Base-by-base conservation (phyloP, 1,140 invertebrate genomes). In the Stratiolaelaps scimitus region DNA sequence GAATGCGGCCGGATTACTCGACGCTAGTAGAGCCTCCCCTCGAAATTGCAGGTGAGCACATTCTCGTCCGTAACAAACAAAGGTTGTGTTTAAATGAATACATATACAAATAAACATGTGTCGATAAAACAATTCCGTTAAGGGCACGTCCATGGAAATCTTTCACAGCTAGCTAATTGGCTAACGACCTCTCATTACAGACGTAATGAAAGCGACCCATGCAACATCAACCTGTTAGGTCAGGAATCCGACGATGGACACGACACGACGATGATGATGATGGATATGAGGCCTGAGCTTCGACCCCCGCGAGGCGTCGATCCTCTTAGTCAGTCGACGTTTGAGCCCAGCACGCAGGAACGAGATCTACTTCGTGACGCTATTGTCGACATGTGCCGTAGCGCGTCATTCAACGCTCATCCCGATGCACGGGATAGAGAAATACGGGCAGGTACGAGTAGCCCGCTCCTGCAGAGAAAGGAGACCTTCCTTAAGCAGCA, bases 401-500 rank as follows among this genome's bases (percentile, higher is more conserved):
- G 53, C 23, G 53, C 53, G 15, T 60, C 53, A 19, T 60, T 60
- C 23, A 60, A 60, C 20, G 53, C 53, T 20, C 53, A 60, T 60
- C 53, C 53, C 15, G 34, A 34, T 6, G 53, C 53, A 34, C 26
- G 26, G 23, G 34, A 40, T 10, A 40, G 34, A 40, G 34, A 40
- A 6, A 40, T 40, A 6, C 34, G 34, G 10, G 10, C 34, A 10
- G 34, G 34, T 4, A 10, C 34, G 4, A 10, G 34, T 4, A 60
- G 53, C 34, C 53, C 23, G 2, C 53, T 60, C 34, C 53, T 60
- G 53, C 23, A 17, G 53, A 60, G 53, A 60, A 60, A 60, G 53
- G 53, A 60, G 53, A 60, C 53, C 53, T 60, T 60, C 53, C 53
- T 60, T 23, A 60, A 60, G 20, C 53, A 60, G 53, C 26, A 60